Base-by-base conservation (phyloP, 2,797 vertebrate genomes). In the Lagodon rhomboides region DNA sequence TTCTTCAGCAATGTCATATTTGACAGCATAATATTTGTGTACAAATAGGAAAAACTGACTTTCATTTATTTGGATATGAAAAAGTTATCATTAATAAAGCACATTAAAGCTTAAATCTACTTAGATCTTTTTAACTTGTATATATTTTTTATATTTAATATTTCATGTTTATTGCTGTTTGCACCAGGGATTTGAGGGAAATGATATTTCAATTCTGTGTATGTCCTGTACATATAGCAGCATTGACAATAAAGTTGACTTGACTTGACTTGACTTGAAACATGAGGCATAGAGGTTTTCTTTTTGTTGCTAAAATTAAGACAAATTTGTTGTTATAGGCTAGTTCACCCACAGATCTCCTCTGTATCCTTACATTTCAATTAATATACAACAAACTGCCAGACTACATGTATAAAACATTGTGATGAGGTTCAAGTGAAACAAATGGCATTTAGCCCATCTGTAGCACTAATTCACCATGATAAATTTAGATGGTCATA, bases 401-500 rank as follows among this genome's bases (percentile, higher is more conserved):
- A 56, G 12, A 34, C 13, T 25, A 38, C 5, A 0, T 41, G 12
- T 59, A n/a, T 23, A 27, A 69, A 6, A 23, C 25, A 68, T 30
- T 23, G 63, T 17, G 10, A 63, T 56, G 16, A 44, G n/a, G n/a
- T n/a, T n/a, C n/a, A n/a, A 38, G 34, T 38, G 34, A 9, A 38
- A 38, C 15, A 47, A 27, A 49, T 61, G 62, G 13, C 49, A 49
- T 68, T 68, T 49, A 53, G 55, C 44, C 76, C 41, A 43, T 43
- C 20, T 10, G 18, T 22, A 15, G 27, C 15, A 9, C 54, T 59
- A 41, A 18, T 70, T 53, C 66, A 68, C 6, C 16, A 5, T 20
- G 50, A 68, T 62, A 15, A 43, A 74, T 77, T 68, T 27, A 50
- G 65, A 69, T 71, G 53, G 53, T 10, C 34, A 10, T 8, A 7